phyloP scores from a whole-genome alignment of 2,113 vertebrate genomes.

The Empidonax traillii region DNA sequence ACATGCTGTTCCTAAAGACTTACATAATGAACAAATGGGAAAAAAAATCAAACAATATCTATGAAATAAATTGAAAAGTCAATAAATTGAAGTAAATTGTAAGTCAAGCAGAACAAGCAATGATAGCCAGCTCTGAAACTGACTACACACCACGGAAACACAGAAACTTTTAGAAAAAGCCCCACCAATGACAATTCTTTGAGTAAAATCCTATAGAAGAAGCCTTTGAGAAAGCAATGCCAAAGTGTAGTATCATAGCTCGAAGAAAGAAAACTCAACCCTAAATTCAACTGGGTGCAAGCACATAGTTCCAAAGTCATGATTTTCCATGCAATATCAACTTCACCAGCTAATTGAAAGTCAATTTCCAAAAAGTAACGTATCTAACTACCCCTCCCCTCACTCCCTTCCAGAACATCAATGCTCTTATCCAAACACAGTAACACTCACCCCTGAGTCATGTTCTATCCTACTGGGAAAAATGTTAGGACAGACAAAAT shows the following conservation, averaged over 20 bases:
- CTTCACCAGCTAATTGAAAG: neutral
- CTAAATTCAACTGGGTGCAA: neutral
- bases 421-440: neutral
- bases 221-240: neutral
- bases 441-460: neutral
- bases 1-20: neutral
- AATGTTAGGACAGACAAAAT: neutral
- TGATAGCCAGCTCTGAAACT: neutral
- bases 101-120: neutral
- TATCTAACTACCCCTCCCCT: neutral
- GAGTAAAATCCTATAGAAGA: neutral
- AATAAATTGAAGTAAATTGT: neutral
- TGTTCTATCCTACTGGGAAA: neutral
- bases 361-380: neutral
- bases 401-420: neutral
- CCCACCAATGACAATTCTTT: neutral
- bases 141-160: neutral
- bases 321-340: neutral
- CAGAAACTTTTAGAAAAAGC: neutral
- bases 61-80: neutral
- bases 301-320: neutral
- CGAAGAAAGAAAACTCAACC: neutral
- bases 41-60: neutral
- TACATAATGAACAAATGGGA: neutral
- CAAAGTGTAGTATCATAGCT: neutral